Evolutionary conservation across 2,113 vertebrate genomes (phyloP).

Genomic region (Equus quagga): DNA sequence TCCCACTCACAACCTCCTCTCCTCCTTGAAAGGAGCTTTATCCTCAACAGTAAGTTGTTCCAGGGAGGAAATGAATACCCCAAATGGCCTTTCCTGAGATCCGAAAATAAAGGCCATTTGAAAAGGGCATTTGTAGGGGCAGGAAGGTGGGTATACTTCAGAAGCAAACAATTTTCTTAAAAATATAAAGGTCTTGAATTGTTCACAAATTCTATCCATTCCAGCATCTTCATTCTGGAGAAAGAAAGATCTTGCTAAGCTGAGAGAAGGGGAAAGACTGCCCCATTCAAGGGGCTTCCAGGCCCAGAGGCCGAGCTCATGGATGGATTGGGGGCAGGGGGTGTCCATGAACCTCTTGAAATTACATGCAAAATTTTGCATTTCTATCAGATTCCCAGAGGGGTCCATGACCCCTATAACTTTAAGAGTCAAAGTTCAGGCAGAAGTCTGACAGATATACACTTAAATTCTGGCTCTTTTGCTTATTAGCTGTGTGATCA

Average conservation of each 20-base stretch:
- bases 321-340: neutral
- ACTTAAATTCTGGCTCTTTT: neutral
- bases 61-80: neutral
- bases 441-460: neutral
- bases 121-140: neutral
- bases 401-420: neutral
- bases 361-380: neutral
- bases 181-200: neutral
- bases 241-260: neutral
- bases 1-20: neutral
- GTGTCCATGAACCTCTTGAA: neutral
- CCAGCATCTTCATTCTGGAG: neutral
- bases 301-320: neutral
- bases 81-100: neutral
- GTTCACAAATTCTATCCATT: neutral
- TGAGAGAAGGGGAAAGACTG: neutral
- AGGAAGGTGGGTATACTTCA: neutral
- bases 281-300: neutral
- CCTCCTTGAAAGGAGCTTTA: neutral
- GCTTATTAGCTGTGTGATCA: neutral
- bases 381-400: neutral
- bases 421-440: constrained; percentile 19
- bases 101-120: neutral
- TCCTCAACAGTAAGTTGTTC: neutral
- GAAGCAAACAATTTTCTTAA: neutral